A percentile compares a stretch with the other conserved stretches of the same genome.
Evolutionary conservation across 2,797 vertebrate species (phyloP).

Genomic region (Falco berigora): DNA sequence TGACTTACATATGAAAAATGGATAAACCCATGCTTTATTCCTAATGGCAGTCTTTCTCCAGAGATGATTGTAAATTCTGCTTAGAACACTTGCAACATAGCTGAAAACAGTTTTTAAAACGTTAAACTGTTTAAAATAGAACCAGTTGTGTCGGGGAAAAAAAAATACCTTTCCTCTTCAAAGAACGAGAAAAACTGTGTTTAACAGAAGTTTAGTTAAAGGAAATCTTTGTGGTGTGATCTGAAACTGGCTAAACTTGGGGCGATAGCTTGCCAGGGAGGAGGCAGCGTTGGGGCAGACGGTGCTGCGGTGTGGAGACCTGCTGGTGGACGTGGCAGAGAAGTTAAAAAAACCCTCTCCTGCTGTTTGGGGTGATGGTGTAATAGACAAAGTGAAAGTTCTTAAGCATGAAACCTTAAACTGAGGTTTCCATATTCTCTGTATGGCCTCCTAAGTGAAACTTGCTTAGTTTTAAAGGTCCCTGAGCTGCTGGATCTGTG

Average conservation of each 20-base stretch:
- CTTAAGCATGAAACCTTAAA: neutral
- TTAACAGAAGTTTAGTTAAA: neutral
- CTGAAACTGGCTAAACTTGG: neutral
- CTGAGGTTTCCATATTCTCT: neutral
- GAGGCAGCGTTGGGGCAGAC: no score
- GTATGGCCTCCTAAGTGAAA: neutral
- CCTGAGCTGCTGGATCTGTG: neutral
- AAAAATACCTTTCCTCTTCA: neutral
- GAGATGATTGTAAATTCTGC: neutral
- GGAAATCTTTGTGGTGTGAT: neutral
- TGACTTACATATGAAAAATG: slow-evolving; percentile 55
- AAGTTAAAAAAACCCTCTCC: neutral
- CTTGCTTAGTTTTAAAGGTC: neutral
- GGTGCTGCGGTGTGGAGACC: neutral
- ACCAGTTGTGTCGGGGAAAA: neutral
- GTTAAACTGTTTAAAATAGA: neutral
- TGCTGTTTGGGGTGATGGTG: neutral
- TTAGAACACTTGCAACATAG: neutral
- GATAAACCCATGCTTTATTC: slow-evolving; percentile 32
- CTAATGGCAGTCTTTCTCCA: slow-evolving; percentile 39
- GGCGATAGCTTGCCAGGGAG: neutral
- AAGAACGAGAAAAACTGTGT: neutral
- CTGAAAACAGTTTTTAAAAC: neutral
- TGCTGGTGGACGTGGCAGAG: neutral
- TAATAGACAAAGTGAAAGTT: neutral